Base-by-base conservation (phyloP, 2,888 invertebrate species). In the Choreutis nemorana region DNA sequence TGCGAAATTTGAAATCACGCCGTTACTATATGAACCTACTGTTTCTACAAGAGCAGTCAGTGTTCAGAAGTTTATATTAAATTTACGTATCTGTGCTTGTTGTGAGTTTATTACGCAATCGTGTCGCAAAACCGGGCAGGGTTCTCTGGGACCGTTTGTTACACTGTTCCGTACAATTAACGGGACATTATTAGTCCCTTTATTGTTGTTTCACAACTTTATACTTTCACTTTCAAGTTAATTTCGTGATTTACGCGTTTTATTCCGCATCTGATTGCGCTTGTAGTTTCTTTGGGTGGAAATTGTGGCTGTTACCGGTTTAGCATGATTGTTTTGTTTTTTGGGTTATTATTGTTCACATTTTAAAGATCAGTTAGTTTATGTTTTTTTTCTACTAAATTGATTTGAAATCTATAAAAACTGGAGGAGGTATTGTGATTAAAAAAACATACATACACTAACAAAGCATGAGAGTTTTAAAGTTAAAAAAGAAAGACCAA, bases 151-250 rank as follows among this genome's bases (percentile, higher is more conserved):
- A 45, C 48, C 58, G 53, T 61, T 53, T 45, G 48, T 57, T 55
- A 55, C 55, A 41, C 36, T 46, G 54, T 50, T 48, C 50, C 44
- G 40, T 47, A 48, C 58, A 61, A 65, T 65, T 62, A 64, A 55
- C 50, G 46, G 42, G 44, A 42, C 50, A 49, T 53, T 59, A 56
- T 56, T 52, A 48, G 43, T 42, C 40, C 38, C 49, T 44, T 62
- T 61, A 62, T 55, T 58, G 59, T 57, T 59, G 57, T 58, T 60
- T 41, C 42, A 41, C 46, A 58, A 61, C 49, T 58, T 50, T 6
- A n/a, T 44, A 50, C 51, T 52, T 48, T 50, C 42, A 31, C 45
- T 49, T 29, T 18, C n/a, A 21, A 18, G 13, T 24, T 30, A 15
- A 13, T 14, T 18, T 12, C 16, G 24, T 18, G 29, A 23, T 15